A percentile compares a stretch with the other conserved stretches of the same genome.
These are phyloP conservation scores for Drosophila teissieri DNA, from an alignment of 1,140 invertebrate species.

Conservation along the genomic window DNA sequence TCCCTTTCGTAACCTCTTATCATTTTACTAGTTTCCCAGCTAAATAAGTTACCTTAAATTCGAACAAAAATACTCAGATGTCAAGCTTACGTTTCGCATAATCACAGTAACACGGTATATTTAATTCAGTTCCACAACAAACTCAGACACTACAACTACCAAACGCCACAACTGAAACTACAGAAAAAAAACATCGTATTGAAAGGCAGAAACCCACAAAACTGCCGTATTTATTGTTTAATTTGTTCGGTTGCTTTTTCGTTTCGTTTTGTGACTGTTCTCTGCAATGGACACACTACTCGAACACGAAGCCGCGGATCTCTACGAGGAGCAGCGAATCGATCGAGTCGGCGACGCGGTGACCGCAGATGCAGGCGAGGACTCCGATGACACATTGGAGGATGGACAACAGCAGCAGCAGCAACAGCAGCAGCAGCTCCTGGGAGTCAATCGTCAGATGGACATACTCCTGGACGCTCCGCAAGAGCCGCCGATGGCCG, in stretches of 20 bases:
- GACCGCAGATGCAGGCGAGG: constrained; percentile 10
- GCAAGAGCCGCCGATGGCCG: constrained; percentile 46
- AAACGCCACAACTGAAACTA: background rate
- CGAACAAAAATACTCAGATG: too few relatives aligned
- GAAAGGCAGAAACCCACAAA: constrained; percentile 7
- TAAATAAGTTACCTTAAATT: too few relatives aligned
- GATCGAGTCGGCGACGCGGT: constrained; percentile 26
- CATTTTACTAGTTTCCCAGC: too few relatives aligned
- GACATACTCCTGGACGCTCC: constrained; percentile 58
- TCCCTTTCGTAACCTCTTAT: too few relatives aligned
- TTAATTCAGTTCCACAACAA: background rate
- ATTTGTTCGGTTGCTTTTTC: too few relatives aligned
- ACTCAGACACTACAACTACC: background rate
- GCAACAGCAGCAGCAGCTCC: constrained; percentile 17
- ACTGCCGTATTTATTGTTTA: constrained; percentile 27
- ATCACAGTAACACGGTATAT: too few relatives aligned
- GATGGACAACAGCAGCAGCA: constrained; percentile 13
- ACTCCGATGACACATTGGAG: background rate
- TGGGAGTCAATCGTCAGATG: constrained; percentile 25
- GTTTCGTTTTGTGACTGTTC: too few relatives aligned
- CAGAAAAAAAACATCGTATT: constrained; percentile 23
- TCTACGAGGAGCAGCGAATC: constrained; percentile 19
- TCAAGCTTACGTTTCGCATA: too few relatives aligned
- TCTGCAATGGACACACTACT: background rate
- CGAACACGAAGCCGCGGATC: background rate